Conservation (phyloP, 1,140 invertebrate genomes). For the Lithobius niger region DNA sequence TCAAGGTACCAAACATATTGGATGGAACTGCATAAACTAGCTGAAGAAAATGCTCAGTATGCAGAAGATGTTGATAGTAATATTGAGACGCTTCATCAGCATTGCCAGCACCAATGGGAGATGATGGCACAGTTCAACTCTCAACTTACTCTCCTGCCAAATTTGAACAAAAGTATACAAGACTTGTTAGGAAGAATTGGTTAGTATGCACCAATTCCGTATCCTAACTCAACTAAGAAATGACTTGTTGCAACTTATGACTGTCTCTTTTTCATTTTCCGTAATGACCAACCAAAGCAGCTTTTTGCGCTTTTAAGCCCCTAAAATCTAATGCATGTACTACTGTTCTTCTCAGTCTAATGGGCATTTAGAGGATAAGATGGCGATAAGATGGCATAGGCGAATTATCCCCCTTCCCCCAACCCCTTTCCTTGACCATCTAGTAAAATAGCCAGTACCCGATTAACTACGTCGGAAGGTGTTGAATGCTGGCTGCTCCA, state of each 20-base stretch:
- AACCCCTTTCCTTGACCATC: too few species aligned
- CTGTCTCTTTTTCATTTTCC: not conserved
- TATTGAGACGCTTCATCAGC: constrained; percentile 39
- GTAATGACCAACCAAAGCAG: not conserved
- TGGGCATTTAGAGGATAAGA: too few species aligned
- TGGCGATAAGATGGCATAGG: too few species aligned
- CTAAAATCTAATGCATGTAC: too few species aligned
- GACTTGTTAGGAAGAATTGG: constrained; percentile 44
- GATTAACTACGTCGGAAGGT: too few species aligned
- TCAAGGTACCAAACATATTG: constrained; percentile 48
- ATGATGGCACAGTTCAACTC: constrained; percentile 38
- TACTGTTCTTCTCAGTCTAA: too few species aligned
- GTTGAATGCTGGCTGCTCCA: too few species aligned
- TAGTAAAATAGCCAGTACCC: too few species aligned
- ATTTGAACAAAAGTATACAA: constrained; percentile 42
- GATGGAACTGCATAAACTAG: constrained; percentile 45
- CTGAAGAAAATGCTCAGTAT: constrained; percentile 45
- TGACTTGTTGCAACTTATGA: too few species aligned
- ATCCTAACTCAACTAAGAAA: too few species aligned
- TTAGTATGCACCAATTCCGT: too few species aligned
- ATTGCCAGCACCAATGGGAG: constrained; percentile 39
- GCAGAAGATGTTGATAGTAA: constrained; percentile 42
- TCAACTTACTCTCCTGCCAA: constrained; percentile 40
- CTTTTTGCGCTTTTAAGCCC: not conserved
- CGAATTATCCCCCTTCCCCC: too few species aligned